Evolutionary conservation across 2,797 vertebrate genomes (phyloP), one percentile per base, ranked within the genome.

Genomic region (Gymnodraco acuticeps): DNA sequence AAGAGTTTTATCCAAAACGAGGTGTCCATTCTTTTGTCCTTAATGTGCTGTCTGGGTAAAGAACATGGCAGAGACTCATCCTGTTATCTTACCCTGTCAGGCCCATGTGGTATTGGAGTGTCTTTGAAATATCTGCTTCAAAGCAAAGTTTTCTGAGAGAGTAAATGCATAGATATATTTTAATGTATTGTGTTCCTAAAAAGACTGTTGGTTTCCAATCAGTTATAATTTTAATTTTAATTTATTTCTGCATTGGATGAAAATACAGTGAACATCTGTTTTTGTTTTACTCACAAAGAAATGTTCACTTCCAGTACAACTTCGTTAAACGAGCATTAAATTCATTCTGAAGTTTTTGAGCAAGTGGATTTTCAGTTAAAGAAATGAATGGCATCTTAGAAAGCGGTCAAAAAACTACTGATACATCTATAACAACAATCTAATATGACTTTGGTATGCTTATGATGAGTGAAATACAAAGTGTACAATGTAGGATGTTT

Each of bases 1-100:
- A 70, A 76, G 53, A 54, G 47, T 58, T 79, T 83, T 64, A 64
- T n/a, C 55, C 51, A 74, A 72, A 75, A 33, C 61, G 41, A 70
- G 10, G 64, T 68, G 56, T 62, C 46, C 23, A 41, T 33, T 70
- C 17, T 64, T 43, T 41, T 63, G 45, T 80, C 52, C 56, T 64
- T 19, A 64, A 31, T 69, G 60, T 78, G 17, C 53, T 64, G 59
- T 70, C 52, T 55, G 58, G 62, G 13, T 54, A 19, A 47, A 46
- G 42, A 70, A 51, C 16, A 70, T 12, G 43, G 7, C 27, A 53
- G 14, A 17, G 15, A 65, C 5, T 31, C 23, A 1, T 50, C 43
- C 46, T 41, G 11, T 64, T 46, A 16, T 43, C 15, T 27, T 33
- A 59, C 23, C 0, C 10, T 41, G 52, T 27, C 20, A 55, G 11